phyloP scores from a whole-genome alignment of 2,888 invertebrate species.

The Chironomus tentans region DNA sequence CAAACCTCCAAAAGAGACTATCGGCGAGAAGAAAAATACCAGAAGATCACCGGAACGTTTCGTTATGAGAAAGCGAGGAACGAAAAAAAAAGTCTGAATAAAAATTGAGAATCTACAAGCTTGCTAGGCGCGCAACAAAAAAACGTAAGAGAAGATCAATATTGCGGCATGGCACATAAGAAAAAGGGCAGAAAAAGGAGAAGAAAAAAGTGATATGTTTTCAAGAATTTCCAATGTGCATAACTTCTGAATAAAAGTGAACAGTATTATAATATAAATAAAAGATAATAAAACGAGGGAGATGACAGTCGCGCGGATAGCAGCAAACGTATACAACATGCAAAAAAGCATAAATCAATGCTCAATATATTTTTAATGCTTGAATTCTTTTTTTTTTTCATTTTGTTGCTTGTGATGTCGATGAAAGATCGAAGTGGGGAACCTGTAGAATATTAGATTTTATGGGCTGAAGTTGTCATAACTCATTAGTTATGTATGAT shows the following conservation, averaged over 20 bases:
- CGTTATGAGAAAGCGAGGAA: too few species aligned
- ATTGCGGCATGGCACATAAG: background rate
- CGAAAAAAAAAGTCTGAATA: background rate
- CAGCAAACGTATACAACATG: constrained; percentile 25
- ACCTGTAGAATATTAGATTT: too few species aligned
- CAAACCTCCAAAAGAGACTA: too few species aligned
- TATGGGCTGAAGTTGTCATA: too few species aligned
- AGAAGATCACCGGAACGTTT: too few species aligned
- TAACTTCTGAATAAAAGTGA: constrained; percentile 26
- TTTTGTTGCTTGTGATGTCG: background rate
- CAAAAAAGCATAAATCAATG: constrained; percentile 27
- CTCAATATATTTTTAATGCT: background rate
- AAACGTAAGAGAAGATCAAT: background rate
- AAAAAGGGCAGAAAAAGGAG: background rate
- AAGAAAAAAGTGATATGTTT: constrained; percentile 16
- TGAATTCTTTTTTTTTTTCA: background rate
- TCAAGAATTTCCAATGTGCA: constrained; percentile 25
- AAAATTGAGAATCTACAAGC: background rate
- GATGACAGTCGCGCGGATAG: constrained; percentile 27
- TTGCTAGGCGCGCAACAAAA: background rate
- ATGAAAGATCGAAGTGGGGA: too few species aligned
- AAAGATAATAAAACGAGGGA: constrained; percentile 25
- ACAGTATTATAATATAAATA: constrained; percentile 26
- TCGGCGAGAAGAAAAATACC: too few species aligned
- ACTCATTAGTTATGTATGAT: too few species aligned